Evolutionary conservation across 1,140 invertebrate genomes (phyloP), one percentile per base, ranked within the genome.

Genomic region (Lasioglossum albipes): DNA sequence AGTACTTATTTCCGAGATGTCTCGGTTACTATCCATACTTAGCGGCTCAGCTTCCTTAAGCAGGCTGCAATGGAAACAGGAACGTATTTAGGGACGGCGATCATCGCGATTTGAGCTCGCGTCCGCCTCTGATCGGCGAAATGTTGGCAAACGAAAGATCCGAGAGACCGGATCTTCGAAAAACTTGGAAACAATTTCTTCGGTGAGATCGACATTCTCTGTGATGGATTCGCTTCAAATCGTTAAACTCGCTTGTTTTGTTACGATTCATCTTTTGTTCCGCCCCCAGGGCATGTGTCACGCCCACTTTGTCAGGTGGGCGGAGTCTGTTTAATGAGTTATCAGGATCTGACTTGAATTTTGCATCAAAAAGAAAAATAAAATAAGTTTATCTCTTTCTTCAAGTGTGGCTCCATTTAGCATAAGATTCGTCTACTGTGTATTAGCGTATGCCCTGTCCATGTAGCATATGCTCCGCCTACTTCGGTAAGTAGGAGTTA

Each of bases 11-110:
- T 94, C 94, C 64, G 90, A 91, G 75, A 88, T 85, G 79, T 94
- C 94, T 84, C 93, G 92, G 70, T 92, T 91, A 89, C 82, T 89
- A 88, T 96, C 95, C 90, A 95, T 94, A 88, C 95, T 95, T 76
- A 96, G 93, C 10, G 96, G 95, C 89, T 97, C 96, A 52, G 96
- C 95, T 94, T 97, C 97, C 91, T 97, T 96, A 64, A 97, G 92
- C 76, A 97, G 93, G 92, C 97, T 97, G 90, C 66, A 92, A 94
- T 54, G 81, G 65, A 80, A 62, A 81, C 52, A 86, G 22, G 42
- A 59, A 12, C 13, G 6, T 7, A 69, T 71, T 59, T 82, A n/a
- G 42, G 41, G 31, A 42, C 45, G 20, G 61, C 83, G 71, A 7
- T 27, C 27, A 2, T 36, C 67, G 18, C 82, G 78, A 83, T 83